Base-by-base conservation (phyloP, 1,140 invertebrate species). In the Asobara japonica region DNA sequence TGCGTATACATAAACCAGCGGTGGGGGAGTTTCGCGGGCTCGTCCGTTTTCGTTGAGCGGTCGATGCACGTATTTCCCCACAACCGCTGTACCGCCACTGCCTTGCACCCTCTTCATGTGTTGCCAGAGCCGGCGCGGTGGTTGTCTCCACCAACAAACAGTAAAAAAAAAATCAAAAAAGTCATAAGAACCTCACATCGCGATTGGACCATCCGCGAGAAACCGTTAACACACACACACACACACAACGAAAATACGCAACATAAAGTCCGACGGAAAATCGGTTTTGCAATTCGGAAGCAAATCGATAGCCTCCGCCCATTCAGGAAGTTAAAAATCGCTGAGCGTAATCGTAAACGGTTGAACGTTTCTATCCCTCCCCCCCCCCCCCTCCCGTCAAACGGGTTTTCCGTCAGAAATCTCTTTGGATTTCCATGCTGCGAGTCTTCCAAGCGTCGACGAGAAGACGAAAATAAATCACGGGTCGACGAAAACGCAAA, bases 1-100 rank as follows among this genome's bases (percentile, higher is more conserved):
- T 62, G 60, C 60, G 60, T 62, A 62, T 62, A 62, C 60, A 62
- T 62, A 62, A 62, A 62, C 60, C 60, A 62, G 60, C 8, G 41
- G 41, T 13, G 41, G 18, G 18, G 60, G 27, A 16, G 60, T 62
- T 62, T 62, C 29, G 60, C 60, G 29, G n/a, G 60, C 60, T 62
- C 29, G 60, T 29, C 31, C 29, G 60, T 62, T 30, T 56, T 62
- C 60, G 60, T 62, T 62, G 60, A 62, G 60, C 60, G 60, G 60
- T 62, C 60, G 60, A 62, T 62, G 60, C 60, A 62, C 60, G 60
- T 62, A 62, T 29, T 30, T 16, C 41, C n/a, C 11, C n/a, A 13
- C 41, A 33, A 33, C 41, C 38, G 2, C 13, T n/a, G 10, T n/a
- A 5, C 11, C 11, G 3, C 11, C 38, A 41, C 38, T n/a, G 2